Evolutionary conservation across 2,797 vertebrate genomes (phyloP).

Genomic region (Scomberomorus guttatus): DNA sequence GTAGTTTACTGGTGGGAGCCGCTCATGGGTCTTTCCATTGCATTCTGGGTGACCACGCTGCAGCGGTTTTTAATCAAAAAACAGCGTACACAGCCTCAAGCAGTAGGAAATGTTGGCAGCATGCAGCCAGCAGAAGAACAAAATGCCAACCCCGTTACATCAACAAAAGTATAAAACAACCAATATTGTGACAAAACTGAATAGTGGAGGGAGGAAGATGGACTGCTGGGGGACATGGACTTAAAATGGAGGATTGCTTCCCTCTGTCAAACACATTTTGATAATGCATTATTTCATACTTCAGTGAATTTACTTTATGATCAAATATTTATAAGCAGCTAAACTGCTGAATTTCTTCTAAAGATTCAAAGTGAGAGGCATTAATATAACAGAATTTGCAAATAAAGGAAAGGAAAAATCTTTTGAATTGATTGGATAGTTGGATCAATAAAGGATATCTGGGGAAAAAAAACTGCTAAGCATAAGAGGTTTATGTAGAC

Average conservation of each 20-base stretch:
- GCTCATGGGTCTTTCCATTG: constrained; percentile 18
- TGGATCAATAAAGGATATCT: background rate
- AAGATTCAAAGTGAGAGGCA: background rate
- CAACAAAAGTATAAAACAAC: constrained; percentile 33
- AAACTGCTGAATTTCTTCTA: constrained; percentile 9
- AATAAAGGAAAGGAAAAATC: background rate
- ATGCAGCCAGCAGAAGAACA: constrained; percentile 35
- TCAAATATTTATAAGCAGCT: background rate
- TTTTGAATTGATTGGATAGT: background rate
- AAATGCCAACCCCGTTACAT: constrained; percentile 42
- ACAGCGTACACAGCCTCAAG: constrained; percentile 36
- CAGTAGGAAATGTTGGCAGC: constrained; percentile 46
- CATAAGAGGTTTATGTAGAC: background rate
- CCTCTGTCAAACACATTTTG: too few species aligned
- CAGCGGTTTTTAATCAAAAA: constrained; percentile 27
- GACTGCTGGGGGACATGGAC: background rate
- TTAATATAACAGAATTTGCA: constrained; percentile 1
- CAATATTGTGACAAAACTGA: background rate
- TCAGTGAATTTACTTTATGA: background rate
- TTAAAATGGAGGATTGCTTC: too few species aligned
- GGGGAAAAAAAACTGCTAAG: too few species aligned
- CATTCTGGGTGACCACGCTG: constrained; percentile 16
- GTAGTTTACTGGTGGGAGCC: constrained; percentile 23
- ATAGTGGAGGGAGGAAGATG: background rate
- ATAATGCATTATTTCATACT: constrained; percentile 3